Base-by-base conservation (phyloP, 2,797 vertebrate species). In the Tiaroga cobitis region DNA sequence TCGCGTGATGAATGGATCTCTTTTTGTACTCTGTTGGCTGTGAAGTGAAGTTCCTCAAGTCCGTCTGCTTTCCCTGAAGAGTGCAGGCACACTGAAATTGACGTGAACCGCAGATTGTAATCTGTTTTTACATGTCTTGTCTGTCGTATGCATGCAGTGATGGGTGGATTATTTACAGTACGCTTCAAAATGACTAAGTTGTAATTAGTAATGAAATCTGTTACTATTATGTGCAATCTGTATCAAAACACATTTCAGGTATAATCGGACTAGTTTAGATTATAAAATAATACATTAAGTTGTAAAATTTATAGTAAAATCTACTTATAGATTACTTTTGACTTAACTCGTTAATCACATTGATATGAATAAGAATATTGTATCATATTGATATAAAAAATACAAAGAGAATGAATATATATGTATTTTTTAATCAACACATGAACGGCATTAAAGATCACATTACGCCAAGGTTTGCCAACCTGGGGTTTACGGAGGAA, bases 1-100 rank as follows among this genome's bases (percentile, higher is more conserved):
- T 43, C 11, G 19, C 19, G 24, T 85, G 68, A 83, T 84, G 77
- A 84, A 87, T 76, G 75, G 65, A 51, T 80, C 56, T 83, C 82
- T 82, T 80, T 80, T 51, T 81, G 72, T 67, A 39, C 54, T 68
- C 80, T 56, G 65, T 49, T 82, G 32, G 32, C 56, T 18, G 46
- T 69, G 63, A 84, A 84, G 65, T 70, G 51, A 78, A 77, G 65
- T 41, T 78, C 70, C 49, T 78, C 37, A 18, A 70, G 63, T 77
- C 73, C 7, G 16, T 76, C 74, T 69, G 46, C 19, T 26, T 37
- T 10, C 11, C n/a, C 10, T 0, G 10, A n/a, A 24, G 79, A 46
- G 41, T 24, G 37, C 4, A n/a, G 21, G 63, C 5, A 37, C 8
- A 8, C 26, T 13, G 3, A 46, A 49, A 63, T 34, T 24, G n/a